Conservation (phyloP, 2,797 vertebrate genomes). For the Basileuterus tristriatus region DNA sequence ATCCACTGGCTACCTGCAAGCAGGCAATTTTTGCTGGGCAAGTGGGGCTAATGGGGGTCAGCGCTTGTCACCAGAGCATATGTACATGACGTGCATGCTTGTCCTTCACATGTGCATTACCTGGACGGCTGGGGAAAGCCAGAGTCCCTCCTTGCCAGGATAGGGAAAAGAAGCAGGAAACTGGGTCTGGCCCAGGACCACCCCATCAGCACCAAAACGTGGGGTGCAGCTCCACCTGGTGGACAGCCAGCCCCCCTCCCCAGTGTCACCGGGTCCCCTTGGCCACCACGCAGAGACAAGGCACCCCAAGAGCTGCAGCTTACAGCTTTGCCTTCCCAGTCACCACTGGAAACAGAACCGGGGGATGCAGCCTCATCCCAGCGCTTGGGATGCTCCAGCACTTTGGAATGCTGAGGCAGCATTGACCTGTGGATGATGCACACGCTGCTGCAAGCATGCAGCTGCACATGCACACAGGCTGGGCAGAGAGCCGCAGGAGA, state of each 20-base stretch:
- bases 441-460: accelerated
- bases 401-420: neutral
- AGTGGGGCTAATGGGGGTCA: neutral
- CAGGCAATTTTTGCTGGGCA: neutral
- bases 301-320: neutral
- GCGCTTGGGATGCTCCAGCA: neutral
- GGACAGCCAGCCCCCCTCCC: neutral
- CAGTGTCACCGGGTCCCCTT: neutral
- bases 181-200: neutral
- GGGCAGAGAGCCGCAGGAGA: neutral
- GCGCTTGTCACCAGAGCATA: neutral
- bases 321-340: neutral
- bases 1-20: neutral
- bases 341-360: neutral
- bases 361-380: neutral
- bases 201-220: neutral
- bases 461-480: too few species aligned
- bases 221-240: conserved; percentile 59
- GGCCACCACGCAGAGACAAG: accelerated
- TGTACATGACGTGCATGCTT: accelerated
- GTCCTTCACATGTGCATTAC: neutral
- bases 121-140: neutral
- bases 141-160: neutral
- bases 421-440: too few species aligned
- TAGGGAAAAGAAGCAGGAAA: neutral